Evolutionary conservation across 2,113 vertebrate species (phyloP), one percentile per base, ranked within the genome.

Genomic region (Galeopterus variegatus): DNA sequence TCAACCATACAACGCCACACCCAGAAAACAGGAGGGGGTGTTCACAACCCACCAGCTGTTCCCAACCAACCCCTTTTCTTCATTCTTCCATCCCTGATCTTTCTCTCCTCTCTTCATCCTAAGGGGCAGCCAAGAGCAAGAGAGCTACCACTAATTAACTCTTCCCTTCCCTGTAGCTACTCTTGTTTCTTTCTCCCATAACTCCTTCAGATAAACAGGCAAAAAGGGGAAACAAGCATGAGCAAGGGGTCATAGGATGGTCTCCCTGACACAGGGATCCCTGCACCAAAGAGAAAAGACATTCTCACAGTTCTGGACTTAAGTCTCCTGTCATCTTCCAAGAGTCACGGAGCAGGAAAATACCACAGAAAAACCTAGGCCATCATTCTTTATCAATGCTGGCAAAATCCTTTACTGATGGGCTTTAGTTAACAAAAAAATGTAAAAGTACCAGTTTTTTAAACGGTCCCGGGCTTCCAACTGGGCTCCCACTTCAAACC

Each of bases 401-500:
- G 60, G 45, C 75, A 92, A 94, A 81, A 24, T 75, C 77, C 93
- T 88, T 96, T 90, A 92, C 87, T 85, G n/a, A 97, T 97, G 86
- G 93, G 94, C 95, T 98, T 97, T 97, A 98, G 96, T 98, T 62
- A 98, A 98, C 75, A 98, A 97, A 97, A 98, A 98, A 98, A 97
- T 95, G 93, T 97, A 98, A 98, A 99, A 98, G 98, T 99, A 99
- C 99, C 99, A 99, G 98, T 99, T 99, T 98, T 99, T 99, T 98
- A 99, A 99, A 97, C 98, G 99, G 99, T 99, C 99, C 97, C 99
- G 99, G 85, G 99, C 99, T 99, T 99, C 99, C 97, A 99, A 99
- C 97, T 99, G 99, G 98, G 99, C 99, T 98, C 99, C 99, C 96
- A 99, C 99, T 99, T 99, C 99, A 98, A 99, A 99, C 97, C 98